Evolutionary conservation across 2,113 vertebrate genomes (phyloP).

Genomic region (Phoxinus phoxinus): DNA sequence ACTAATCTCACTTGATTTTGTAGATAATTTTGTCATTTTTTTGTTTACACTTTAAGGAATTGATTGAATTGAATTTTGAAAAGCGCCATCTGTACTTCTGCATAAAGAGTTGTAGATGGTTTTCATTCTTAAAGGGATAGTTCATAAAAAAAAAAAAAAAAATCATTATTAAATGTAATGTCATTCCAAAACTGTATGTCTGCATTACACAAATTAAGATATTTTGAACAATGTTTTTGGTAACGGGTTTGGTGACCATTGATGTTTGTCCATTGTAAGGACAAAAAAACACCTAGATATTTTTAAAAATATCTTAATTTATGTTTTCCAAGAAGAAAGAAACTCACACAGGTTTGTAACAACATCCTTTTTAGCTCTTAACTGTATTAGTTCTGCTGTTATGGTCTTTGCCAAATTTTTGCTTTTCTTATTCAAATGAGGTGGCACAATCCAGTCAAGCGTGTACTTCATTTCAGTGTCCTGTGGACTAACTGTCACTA

Average conservation of each 20-base stretch:
- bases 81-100: no score
- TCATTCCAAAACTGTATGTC: not conserved
- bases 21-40: not conserved
- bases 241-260: not conserved
- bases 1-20: not conserved
- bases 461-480: not conserved
- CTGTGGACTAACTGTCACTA: slow-evolving; percentile 18
- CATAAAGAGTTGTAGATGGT: not conserved
- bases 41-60: not conserved
- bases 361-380: not conserved
- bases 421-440: not conserved
- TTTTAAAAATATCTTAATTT: no score
- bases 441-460: slow-evolving; percentile 19
- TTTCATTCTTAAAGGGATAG: not conserved
- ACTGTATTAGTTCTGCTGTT: not conserved
- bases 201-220: not conserved
- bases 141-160: not conserved
- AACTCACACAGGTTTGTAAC: not conserved
- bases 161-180: no score
- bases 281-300: no score
- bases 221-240: not conserved
- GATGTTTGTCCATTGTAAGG: no score
- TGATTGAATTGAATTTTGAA: not conserved
- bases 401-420: not conserved
- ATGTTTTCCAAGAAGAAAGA: not conserved